These are phyloP conservation scores for Ciconia maguari DNA, from an alignment of 2,113 vertebrate genomes.

Conservation along the genomic window DNA sequence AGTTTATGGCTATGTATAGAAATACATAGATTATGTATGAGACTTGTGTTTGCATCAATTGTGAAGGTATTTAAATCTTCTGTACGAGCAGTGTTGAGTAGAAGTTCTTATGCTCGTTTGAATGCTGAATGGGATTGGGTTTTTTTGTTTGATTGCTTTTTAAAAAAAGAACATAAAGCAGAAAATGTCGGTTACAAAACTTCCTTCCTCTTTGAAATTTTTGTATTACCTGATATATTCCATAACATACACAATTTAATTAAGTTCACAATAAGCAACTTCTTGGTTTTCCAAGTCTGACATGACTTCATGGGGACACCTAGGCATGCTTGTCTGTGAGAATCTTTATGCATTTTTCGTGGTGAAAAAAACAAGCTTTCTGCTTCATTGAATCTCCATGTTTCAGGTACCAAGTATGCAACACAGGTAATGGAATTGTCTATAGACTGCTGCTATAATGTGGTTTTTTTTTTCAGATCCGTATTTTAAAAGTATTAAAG, in stretches of 20 bases:
- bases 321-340: not conserved
- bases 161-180: not conserved
- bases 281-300: not conserved
- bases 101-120: not conserved
- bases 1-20: not conserved
- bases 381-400: not conserved
- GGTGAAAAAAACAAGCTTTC: not conserved
- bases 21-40: not conserved
- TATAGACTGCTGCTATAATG: not conserved
- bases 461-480: conserved; percentile 74
- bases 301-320: not conserved
- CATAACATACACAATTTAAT: not conserved
- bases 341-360: not conserved
- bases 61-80: not conserved
- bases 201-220: not conserved
- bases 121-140: not conserved
- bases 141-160: not conserved
- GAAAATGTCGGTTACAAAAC: not conserved
- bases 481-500: conserved; percentile 77
- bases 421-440: not conserved
- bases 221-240: not conserved
- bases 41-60: not conserved
- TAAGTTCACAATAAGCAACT: not conserved
- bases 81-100: not conserved
- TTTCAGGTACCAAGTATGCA: not conserved